These are phyloP conservation scores for Indri indri DNA, from an alignment of 2,113 vertebrate species.

Conservation along the genomic window DNA sequence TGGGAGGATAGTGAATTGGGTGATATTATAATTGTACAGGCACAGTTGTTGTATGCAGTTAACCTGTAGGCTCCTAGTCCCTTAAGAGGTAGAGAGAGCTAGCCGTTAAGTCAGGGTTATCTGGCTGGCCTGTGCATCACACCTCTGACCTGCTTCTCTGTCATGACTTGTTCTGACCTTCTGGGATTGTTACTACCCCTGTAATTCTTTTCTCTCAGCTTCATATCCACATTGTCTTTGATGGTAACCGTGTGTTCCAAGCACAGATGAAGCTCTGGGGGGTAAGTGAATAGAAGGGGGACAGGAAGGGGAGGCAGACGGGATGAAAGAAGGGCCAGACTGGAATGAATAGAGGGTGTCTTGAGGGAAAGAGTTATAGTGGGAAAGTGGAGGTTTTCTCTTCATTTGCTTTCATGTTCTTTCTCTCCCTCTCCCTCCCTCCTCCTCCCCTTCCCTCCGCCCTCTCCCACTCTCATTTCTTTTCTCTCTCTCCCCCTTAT, in stretches of 20 bases:
- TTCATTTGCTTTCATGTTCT: slow-evolving; percentile 57
- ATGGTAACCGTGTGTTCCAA: slow-evolving; percentile 91
- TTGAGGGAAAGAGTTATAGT: background rate
- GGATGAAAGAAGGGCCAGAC: background rate
- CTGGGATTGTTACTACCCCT: slow-evolving; percentile 42
- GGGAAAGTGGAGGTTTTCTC: slow-evolving; percentile 14
- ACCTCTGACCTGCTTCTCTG: background rate
- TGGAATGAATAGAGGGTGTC: slow-evolving; percentile 15
- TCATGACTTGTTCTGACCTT: background rate
- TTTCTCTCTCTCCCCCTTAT: background rate
- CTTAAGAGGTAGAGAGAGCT: background rate
- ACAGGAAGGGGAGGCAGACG: background rate
- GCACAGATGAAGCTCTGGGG: slow-evolving; percentile 94
- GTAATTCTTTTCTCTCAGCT: slow-evolving; percentile 85
- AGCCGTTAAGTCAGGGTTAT: background rate
- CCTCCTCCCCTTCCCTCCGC: background rate
- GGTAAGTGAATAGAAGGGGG: slow-evolving; percentile 85
- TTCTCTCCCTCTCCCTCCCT: background rate
- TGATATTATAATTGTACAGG: background rate
- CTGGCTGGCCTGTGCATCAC: background rate
- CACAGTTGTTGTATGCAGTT: background rate
- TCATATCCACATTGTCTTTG: slow-evolving; percentile 91
- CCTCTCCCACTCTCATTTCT: background rate
- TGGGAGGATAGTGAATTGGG: background rate
- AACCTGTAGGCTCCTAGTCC: background rate